Evolutionary conservation across 2,797 vertebrate genomes (phyloP), one percentile per base, ranked within the genome.

Genomic region (Petrocephalus sullivani): DNA sequence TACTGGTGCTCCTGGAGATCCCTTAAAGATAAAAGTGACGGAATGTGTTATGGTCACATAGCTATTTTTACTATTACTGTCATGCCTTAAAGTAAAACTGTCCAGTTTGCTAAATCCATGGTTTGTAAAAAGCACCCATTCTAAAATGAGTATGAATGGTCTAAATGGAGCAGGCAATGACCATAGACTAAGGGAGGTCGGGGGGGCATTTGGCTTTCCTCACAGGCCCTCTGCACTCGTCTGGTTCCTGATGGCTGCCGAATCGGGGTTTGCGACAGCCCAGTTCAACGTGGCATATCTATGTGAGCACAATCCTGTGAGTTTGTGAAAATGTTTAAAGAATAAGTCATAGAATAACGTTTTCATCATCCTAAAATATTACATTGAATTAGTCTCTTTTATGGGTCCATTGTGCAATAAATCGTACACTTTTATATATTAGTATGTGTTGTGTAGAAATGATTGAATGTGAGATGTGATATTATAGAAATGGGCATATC

Each of bases 221-320:
- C 81, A 87, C 92, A 97, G 96, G 94, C 92, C 95, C 5, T 90
- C 78, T 75, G 94, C 96, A 1, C 89, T 96, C 75, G 87, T 96
- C 12, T 92, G 94, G 93, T 96, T 96, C 89, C 86, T 95, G 86
- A 93, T 95, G 91, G 95, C 95, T 1, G 96, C 96, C 8, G 96
- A 97, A 92, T 91, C 92, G 0, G 96, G 96, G 7, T 96, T 94
- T 16, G 91, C 94, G 16, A 90, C 91, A 0, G 96, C 95, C 16
- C 95, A 97, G 81, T 97, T 97, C 90, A 97, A 97, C 41, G 91
- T 92, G 16, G 96, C 95, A 0, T 95, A 94, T 91, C 88, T 96
- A n/a, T 96, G 96, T 88, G 95, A 96, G 58, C 92, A 95, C 56
- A 93, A 95, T 87, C 14, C 81, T 2, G 96, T 97, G 91, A 95